phyloP scores from a whole-genome alignment of 2,113 vertebrate species.

The Myiopsitta monachus region DNA sequence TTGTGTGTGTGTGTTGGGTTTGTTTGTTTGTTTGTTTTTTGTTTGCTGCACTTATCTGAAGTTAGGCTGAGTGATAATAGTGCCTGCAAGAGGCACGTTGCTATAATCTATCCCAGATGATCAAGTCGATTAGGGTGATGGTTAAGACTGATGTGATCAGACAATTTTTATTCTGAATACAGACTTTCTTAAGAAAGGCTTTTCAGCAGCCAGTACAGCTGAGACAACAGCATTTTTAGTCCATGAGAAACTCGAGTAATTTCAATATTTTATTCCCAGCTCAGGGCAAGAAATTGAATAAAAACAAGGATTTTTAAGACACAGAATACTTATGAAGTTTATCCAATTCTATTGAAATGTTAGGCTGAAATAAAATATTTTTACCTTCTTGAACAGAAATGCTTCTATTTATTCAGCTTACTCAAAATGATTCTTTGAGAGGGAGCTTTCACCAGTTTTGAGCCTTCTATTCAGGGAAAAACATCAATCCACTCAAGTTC shows the following conservation, averaged over 20 bases:
- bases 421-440: not conserved
- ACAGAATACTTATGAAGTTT: not conserved
- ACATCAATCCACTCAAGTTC: not conserved
- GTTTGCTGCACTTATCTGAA: not conserved
- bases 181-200: not conserved
- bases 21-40: not conserved
- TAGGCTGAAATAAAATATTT: not conserved
- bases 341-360: not conserved
- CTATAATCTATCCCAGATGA: not conserved
- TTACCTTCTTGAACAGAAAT: not conserved
- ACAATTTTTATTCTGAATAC: not conserved
- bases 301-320: not conserved
- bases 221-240: not conserved
- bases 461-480: not conserved
- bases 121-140: not conserved
- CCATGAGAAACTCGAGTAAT: not conserved
- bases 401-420: not conserved
- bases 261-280: not conserved
- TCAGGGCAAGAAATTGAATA: not conserved
- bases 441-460: not conserved
- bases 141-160: not conserved
- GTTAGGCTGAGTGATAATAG: not conserved
- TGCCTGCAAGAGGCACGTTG: not conserved
- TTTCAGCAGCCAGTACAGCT: not conserved
- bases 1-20: not conserved